Base-by-base conservation (phyloP, 2,888 invertebrate genomes). In the Dendrolimus pini region DNA sequence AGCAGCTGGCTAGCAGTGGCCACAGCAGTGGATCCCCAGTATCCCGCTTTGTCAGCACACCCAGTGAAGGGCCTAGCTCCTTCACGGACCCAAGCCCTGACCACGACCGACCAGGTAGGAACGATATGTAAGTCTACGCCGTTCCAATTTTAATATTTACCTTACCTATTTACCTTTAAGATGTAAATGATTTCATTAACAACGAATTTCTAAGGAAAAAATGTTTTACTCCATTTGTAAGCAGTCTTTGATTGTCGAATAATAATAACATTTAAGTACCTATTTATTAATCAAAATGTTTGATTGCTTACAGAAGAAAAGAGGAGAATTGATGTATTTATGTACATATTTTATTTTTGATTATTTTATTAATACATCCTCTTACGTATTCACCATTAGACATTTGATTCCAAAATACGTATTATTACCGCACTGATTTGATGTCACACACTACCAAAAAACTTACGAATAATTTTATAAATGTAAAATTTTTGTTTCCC, bases 71-170 rank as follows among this genome's bases (percentile, higher is more conserved):
- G 14, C 85, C 81, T 53, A 87, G 85, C 77, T 82, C 84, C 62
- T 69, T 82, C 75, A 85, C 85, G 58, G 88, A 88, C 69, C 82
- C 83, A 58, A 88, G 89, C 70, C 88, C 88, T 60, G 88, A 83
- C 65, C 78, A 72, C 68, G 82, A 87, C 70, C 86, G 86, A 85
- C 86, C 86, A 91, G 91, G 90, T 91, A 91, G 88, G 91, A 89
- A 82, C 84, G 87, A 91, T 88, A 87, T 89, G 91, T 91, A 91
- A 91, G 91, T 89, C 81, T 71, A 64, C 78, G 74, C 78, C 89
- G 89, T 91, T 91, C 91, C 90, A 90, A 89, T 88, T 83, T 87
- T 85, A 72, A 77, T 75, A 70, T 72, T 72, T 77, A 73, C 71
- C 75, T 72, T 71, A 70, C 71, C 71, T 63, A 61, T 30, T 30